A percentile compares a stretch with the other conserved stretches of the same genome.
phyloP scores from a whole-genome alignment of 2,797 vertebrate genomes.

The Enteromius trimaculatus region DNA sequence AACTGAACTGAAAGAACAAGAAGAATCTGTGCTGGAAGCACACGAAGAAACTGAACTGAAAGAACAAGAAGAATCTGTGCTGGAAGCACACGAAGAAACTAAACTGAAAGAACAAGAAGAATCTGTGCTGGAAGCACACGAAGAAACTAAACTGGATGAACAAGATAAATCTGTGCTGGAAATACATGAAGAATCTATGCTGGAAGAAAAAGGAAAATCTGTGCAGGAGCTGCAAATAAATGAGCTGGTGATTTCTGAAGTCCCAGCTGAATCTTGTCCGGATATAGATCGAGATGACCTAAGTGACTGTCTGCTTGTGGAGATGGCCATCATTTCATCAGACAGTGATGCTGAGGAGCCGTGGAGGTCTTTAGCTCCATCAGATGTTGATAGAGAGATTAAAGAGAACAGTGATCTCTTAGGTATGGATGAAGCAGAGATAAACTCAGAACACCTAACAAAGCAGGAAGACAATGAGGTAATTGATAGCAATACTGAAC shows the following conservation, averaged over 20 bases:
- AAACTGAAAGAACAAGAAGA: background rate
- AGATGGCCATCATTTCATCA: constrained; percentile 75
- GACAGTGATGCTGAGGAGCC: constrained; percentile 80
- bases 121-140: background rate
- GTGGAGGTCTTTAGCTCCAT: constrained; percentile 80
- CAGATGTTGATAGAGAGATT: constrained; percentile 76
- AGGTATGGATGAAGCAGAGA: constrained; percentile 17
- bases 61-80: background rate
- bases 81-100: background rate
- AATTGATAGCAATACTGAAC: constrained; percentile 32
- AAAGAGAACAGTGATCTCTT: constrained; percentile 65
- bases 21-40: background rate
- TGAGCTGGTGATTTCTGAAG: constrained; percentile 74
- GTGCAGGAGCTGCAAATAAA: constrained; percentile 70
- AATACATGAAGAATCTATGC: no score
- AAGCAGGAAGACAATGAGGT: constrained; percentile 19
- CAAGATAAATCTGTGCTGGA: background rate
- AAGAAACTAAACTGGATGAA: background rate
- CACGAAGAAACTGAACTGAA: background rate
- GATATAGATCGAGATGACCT: constrained; percentile 70
- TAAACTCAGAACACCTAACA: constrained; percentile 34
- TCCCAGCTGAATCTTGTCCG: constrained; percentile 73
- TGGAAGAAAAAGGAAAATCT: constrained; percentile 56
- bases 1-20: background rate
- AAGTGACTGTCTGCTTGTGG: constrained; percentile 74